A percentile compares a stretch with the other conserved stretches of the same genome.
These are phyloP conservation scores for Lepus oiostolus DNA, from an alignment of 2,797 vertebrate genomes.

Conservation along the genomic window DNA sequence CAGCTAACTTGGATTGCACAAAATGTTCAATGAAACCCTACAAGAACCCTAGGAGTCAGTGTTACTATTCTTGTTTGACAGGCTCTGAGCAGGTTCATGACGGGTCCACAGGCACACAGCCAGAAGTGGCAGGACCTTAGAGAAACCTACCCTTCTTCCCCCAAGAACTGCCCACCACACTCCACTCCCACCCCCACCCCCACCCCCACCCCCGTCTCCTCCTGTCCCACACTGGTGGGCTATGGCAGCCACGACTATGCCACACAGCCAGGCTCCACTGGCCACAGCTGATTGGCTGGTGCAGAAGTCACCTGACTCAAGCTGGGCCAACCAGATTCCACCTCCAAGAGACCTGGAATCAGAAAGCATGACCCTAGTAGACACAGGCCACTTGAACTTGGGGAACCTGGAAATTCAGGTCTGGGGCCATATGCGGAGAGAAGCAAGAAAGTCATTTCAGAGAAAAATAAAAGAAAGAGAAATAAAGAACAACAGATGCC, in stretches of 20 bases:
- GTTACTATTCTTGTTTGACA: neutral
- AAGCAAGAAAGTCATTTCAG: neutral
- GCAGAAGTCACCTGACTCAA: constrained; percentile 36
- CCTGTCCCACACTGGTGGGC: neutral
- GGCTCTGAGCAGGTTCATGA: neutral
- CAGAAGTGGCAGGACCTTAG: neutral
- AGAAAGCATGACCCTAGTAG: neutral
- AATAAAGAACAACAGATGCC: neutral
- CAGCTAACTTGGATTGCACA: neutral
- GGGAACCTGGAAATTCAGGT: neutral
- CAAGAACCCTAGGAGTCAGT: neutral
- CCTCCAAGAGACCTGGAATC: neutral
- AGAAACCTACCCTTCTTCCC: neutral
- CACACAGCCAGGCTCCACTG: neutral
- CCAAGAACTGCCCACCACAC: neutral
- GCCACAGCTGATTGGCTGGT: neutral
- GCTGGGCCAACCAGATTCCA: constrained; percentile 16
- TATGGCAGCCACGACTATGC: neutral
- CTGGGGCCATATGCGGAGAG: neutral
- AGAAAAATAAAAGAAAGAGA: neutral
- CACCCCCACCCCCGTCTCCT: neutral
- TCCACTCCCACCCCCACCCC: neutral
- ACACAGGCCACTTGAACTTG: neutral
- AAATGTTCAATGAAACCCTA: neutral
- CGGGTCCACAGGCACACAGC: neutral